Conservation (phyloP, 2,888 invertebrate genomes). For the Drosophila dives region DNA sequence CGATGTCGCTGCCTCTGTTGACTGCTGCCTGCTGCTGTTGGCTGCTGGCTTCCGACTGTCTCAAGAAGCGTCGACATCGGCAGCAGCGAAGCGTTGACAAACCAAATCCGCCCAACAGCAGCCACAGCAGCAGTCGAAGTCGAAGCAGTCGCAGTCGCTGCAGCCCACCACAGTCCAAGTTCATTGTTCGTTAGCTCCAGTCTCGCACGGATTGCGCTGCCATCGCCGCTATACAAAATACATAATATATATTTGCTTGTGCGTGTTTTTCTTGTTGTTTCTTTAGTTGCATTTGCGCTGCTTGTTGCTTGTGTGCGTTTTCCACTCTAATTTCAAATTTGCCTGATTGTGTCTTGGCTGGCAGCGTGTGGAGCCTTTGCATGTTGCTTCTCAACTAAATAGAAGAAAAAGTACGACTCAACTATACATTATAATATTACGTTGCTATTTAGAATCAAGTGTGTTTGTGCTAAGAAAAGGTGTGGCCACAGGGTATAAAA, state of each 20-base stretch:
- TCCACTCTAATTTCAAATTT: slow-evolving; percentile 47
- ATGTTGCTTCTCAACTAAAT: slow-evolving; percentile 13
- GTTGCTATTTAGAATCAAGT: background rate
- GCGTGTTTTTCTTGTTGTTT: slow-evolving; percentile 30
- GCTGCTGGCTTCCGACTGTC: slow-evolving; percentile 11
- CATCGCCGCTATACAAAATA: slow-evolving; percentile 34
- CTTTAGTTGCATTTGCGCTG: slow-evolving; percentile 13
- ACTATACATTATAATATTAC: background rate
- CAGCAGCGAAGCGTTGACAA: slow-evolving; percentile 77
- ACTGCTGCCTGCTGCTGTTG: background rate
- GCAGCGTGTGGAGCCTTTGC: slow-evolving; percentile 16
- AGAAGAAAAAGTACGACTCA: background rate
- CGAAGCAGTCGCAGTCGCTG: background rate
- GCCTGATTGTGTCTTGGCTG: slow-evolving; percentile 35
- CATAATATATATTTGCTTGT: slow-evolving; percentile 24
- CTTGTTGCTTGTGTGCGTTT: slow-evolving; percentile 21
- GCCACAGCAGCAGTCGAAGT: slow-evolving; percentile 21
- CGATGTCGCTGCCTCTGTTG: slow-evolving; percentile 1
- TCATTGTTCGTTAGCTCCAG: slow-evolving; percentile 74
- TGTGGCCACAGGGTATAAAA: background rate
- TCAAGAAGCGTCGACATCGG: slow-evolving; percentile 46
- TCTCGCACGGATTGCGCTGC: slow-evolving; percentile 64
- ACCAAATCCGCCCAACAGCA: slow-evolving; percentile 48
- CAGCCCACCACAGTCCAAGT: slow-evolving; percentile 68
- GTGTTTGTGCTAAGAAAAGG: background rate